Evolutionary conservation across 2,888 invertebrate genomes (phyloP).

Genomic region (Phasia obesa): DNA sequence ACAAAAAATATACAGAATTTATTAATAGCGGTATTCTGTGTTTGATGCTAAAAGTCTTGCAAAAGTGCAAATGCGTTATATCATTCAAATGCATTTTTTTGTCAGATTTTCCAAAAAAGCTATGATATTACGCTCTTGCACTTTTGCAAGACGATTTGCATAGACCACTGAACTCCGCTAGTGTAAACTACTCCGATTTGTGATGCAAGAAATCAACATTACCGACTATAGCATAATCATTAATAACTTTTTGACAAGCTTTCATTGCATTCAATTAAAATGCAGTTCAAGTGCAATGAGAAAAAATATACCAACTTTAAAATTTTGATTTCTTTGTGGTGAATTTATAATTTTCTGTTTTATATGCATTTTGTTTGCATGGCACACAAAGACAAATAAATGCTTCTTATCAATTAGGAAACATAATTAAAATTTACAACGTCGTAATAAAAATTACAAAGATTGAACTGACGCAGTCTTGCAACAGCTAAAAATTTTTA

Average conservation of each 20-base stretch:
- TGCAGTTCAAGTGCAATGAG: constrained; percentile 47
- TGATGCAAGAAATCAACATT: not conserved
- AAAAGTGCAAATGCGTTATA: too few relatives aligned
- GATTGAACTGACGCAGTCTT: not conserved
- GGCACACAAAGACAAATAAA: constrained; percentile 6
- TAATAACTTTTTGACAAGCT: not conserved
- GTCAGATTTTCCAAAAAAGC: too few relatives aligned
- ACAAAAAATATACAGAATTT: too few relatives aligned
- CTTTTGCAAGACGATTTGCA: too few relatives aligned
- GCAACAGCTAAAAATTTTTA: constrained; percentile 33
- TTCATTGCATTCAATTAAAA: constrained; percentile 42
- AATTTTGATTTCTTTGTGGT: constrained; percentile 31
- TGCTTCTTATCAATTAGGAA: constrained; percentile 52
- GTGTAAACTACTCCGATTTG: too few relatives aligned
- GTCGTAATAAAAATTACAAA: constrained; percentile 34
- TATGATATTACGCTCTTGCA: too few relatives aligned
- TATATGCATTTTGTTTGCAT: constrained; percentile 8
- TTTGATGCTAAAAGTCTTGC: too few relatives aligned
- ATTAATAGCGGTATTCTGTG: too few relatives aligned
- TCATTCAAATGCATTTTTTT: too few relatives aligned
- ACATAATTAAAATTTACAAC: constrained; percentile 40
- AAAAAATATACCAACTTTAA: constrained; percentile 6
- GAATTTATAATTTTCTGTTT: constrained; percentile 29
- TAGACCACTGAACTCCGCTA: too few relatives aligned
- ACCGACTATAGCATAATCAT: not conserved